Evolutionary conservation across 2,797 vertebrate species (phyloP).

Genomic region (Fistularia tabacaria): DNA sequence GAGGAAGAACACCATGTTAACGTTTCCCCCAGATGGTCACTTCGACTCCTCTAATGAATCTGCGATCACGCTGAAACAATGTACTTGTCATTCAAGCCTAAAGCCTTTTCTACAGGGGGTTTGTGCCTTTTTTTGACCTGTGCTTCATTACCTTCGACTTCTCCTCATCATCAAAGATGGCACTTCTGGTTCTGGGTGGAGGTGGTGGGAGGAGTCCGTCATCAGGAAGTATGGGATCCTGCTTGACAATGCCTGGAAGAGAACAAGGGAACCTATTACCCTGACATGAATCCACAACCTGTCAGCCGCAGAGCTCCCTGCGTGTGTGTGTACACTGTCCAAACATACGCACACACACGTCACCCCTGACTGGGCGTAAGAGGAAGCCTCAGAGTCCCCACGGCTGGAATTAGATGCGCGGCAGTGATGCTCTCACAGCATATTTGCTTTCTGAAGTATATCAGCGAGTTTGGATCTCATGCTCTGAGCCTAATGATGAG

Average conservation of each 20-base stretch:
- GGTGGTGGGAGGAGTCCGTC: slow-evolving; percentile 79
- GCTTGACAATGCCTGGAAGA: slow-evolving; percentile 92
- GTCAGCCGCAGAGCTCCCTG: not conserved
- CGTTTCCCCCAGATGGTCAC: not conserved
- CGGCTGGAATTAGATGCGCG: too few relatives aligned
- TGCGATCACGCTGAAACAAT: not conserved
- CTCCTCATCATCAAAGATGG: slow-evolving; percentile 96
- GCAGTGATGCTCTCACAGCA: too few relatives aligned
- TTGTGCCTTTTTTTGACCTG: not conserved
- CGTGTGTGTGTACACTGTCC: not conserved
- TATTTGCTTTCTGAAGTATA: too few relatives aligned
- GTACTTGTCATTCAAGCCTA: too few relatives aligned
- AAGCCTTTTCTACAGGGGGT: not conserved
- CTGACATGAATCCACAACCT: slow-evolving; percentile 4
- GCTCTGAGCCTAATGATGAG: not conserved
- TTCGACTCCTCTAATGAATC: not conserved
- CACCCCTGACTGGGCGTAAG: not conserved
- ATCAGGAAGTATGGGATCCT: slow-evolving; percentile 87
- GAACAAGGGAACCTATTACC: slow-evolving; percentile 27
- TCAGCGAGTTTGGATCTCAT: not conserved
- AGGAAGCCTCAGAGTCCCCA: too few relatives aligned
- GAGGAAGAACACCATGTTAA: slow-evolving; percentile 37
- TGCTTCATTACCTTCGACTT: slow-evolving; percentile 87
- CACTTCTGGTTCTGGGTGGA: slow-evolving; percentile 84
- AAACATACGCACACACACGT: not conserved